Conservation (phyloP, 1,140 invertebrate species). For the Micrasema longulum region DNA sequence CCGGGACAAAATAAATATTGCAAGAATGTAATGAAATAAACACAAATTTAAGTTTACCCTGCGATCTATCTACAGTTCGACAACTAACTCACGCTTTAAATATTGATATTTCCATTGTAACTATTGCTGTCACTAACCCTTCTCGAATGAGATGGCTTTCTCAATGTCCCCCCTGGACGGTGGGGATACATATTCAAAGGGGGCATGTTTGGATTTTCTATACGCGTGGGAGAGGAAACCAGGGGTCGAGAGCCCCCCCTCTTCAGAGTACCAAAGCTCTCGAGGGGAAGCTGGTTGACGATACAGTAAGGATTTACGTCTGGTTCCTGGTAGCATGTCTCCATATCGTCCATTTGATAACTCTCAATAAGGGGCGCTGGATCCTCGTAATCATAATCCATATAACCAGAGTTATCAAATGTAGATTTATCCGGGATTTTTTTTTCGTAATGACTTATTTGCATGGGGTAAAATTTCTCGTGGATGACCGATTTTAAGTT, state of each 20-base stretch:
- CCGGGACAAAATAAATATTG: too few species aligned
- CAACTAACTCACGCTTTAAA: conserved; percentile 29
- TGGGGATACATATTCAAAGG: conserved; percentile 79
- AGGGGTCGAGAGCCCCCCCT: conserved; percentile 65
- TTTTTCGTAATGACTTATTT: conserved; percentile 55
- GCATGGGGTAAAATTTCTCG: conserved; percentile 59
- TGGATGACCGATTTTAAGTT: conserved; percentile 64
- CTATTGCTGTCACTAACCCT: conserved; percentile 73
- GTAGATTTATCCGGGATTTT: conserved; percentile 56
- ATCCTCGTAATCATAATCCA: conserved; percentile 80
- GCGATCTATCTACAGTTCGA: conserved; percentile 31
- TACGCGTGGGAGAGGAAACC: conserved; percentile 82
- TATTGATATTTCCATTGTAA: conserved; percentile 61
- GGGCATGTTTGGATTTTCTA: conserved; percentile 83
- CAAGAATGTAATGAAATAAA: too few species aligned
- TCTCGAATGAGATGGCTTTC: conserved; percentile 70
- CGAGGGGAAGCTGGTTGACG: conserved; percentile 56
- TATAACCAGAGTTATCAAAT: conserved; percentile 79
- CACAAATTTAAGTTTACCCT: conserved; percentile 29
- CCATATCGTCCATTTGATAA: conserved; percentile 74
- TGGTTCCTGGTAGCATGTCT: conserved; percentile 64
- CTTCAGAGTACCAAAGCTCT: conserved; percentile 66
- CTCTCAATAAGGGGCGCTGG: conserved; percentile 79
- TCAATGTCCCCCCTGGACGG: conserved; percentile 62
- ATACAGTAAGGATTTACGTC: conserved; percentile 53